Base-by-base conservation (phyloP, 2,888 invertebrate genomes). In the Tenthredo scrophulariae region DNA sequence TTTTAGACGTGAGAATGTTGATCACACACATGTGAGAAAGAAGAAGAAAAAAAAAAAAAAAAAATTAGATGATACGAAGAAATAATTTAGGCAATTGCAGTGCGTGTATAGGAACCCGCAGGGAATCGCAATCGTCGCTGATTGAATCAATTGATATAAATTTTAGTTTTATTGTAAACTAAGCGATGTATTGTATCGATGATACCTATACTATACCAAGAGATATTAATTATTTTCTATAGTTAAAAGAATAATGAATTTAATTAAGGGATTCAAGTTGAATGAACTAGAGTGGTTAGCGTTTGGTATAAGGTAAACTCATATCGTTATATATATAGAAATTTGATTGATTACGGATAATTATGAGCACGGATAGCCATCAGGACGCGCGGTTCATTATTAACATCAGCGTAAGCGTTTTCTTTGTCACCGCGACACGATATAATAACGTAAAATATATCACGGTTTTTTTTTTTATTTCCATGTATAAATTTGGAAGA, bases 271-370 rank as follows among this genome's bases (percentile, higher is more conserved):
- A 2, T 7, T 22, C 1, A 13, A n/a, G 2, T 72, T 40, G 1
- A 72, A 72, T 77, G 50, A 50, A 3, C n/a, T 5, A 37, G 13
- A 22, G 72, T 10, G 29, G 29, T 40, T n/a, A n/a, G 43, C 43
- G 40, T 67, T 67, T 67, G 33, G 37, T 37, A 5, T 72, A 43
- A 74, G 22, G 22, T 74, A 26, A 74, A 15, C 22, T 29, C 33
- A 67, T 33, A 67, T 33, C 29, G 29, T 46, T 46, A 15, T 15
- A 40, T 40, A 40, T 40, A 46, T 6, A 6, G 40, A 43, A 43
- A 40, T 2, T 74, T 74, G 72, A 74, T 74, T 74, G 43, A 74
- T 74, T 74, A 74, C 72, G 5, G 43, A 22, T 74, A 74, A 74
- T 74, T 43, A 74, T 29, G 10, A 43, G 22, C 43, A 74, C 22